Conservation (phyloP, 2,797 vertebrate species). For the Oophaga sylvatica region DNA sequence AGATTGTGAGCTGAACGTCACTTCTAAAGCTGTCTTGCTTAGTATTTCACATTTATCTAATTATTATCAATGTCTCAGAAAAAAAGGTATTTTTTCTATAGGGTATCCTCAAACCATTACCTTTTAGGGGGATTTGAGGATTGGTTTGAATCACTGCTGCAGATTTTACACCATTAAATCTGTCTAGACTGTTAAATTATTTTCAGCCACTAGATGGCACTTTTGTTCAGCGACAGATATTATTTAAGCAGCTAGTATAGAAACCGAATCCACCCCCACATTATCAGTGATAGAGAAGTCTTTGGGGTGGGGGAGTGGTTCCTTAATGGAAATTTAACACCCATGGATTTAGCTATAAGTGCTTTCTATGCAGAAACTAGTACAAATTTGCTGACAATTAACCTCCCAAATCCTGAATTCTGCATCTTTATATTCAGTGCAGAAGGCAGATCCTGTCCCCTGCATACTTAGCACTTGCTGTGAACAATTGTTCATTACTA, state of each 20-base stretch:
- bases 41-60: too few species aligned
- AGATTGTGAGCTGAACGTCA: too few species aligned
- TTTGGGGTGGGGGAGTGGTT: not conserved
- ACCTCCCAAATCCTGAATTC: not conserved
- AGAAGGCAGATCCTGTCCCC: not conserved
- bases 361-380: constrained; percentile 1
- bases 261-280: not conserved
- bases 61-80: too few species aligned
- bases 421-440: constrained; percentile 12
- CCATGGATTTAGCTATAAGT: not conserved
- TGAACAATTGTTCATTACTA: constrained; percentile 45
- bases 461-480: constrained; percentile 3
- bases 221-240: constrained; percentile 33
- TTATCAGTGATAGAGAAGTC: constrained; percentile 12
- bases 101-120: too few species aligned
- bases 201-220: constrained; percentile 43
- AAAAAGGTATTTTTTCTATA: too few species aligned
- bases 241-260: not conserved
- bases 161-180: not conserved
- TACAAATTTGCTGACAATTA: constrained; percentile 7
- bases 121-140: too few species aligned
- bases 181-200: not conserved
- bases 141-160: too few species aligned
- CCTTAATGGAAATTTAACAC: constrained; percentile 35
- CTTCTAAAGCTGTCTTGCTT: too few species aligned